A percentile compares a stretch with the other conserved stretches of the same genome.
Evolutionary conservation across 2,888 invertebrate species (phyloP).

Genomic region (Ormyrus thymus): DNA sequence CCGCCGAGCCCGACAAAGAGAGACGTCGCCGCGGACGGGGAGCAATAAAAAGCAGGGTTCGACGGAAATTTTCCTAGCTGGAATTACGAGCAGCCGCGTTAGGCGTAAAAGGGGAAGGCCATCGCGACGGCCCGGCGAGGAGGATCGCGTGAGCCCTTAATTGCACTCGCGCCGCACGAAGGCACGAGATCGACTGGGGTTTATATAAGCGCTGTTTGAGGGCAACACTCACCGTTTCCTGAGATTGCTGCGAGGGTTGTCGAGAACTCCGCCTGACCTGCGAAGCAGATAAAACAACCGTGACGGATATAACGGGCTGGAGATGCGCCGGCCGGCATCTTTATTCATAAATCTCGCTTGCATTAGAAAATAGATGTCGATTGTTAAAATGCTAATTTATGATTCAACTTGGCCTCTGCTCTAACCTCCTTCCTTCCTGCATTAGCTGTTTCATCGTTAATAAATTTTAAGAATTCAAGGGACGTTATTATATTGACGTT

Average conservation of each 20-base stretch:
- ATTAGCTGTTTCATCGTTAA: too few species aligned
- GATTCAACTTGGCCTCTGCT: too few species aligned
- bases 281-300: slow-evolving; percentile 1
- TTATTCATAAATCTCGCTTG: too few species aligned
- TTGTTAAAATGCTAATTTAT: too few species aligned
- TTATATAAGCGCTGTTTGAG: slow-evolving; percentile 9
- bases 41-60: background rate
- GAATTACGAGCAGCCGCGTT: background rate
- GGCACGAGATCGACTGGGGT: slow-evolving; percentile 25
- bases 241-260: slow-evolving; percentile 63
- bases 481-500: too few species aligned
- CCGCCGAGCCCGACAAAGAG: background rate
- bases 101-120: slow-evolving; percentile 14
- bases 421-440: too few species aligned
- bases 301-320: too few species aligned
- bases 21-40: background rate
- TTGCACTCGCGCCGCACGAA: background rate
- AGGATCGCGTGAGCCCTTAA: slow-evolving; percentile 48
- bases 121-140: background rate
- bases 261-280: slow-evolving; percentile 61
- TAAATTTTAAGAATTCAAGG: too few species aligned
- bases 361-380: too few species aligned
- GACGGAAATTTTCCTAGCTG: background rate
- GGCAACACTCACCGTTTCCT: slow-evolving; percentile 64
- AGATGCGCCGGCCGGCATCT: too few species aligned